A percentile compares a stretch with the other conserved stretches of the same genome.
Evolutionary conservation across 2,888 invertebrate genomes (phyloP).

Genomic region (Nephrotoma appendiculata): DNA sequence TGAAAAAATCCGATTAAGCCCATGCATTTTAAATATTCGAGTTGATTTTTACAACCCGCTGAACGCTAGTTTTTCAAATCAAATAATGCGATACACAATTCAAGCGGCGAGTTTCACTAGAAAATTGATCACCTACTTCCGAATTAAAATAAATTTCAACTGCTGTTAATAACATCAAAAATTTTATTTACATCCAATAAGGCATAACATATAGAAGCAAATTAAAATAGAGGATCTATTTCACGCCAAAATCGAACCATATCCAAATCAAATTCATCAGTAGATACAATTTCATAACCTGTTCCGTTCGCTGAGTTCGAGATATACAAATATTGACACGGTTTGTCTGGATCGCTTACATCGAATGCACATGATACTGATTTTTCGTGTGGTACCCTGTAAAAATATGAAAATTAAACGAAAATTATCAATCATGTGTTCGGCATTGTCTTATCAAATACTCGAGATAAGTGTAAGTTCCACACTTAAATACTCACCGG

Average conservation of each 20-base stretch:
- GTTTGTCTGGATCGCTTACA: neutral
- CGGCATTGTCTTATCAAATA: neutral
- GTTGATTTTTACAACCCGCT: too few relatives aligned
- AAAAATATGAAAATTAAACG: neutral
- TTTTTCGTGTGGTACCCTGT: neutral
- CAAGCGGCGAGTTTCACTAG: too few relatives aligned
- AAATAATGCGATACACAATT: too few relatives aligned
- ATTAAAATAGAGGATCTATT: conserved; percentile 1
- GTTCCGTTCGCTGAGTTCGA: conserved; percentile 13
- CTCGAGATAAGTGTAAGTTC: neutral
- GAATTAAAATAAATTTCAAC: too few relatives aligned
- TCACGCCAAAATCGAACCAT: conserved; percentile 23
- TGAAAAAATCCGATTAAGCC: too few relatives aligned
- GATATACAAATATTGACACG: neutral
- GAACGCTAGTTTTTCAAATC: too few relatives aligned
- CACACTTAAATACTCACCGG: conserved; percentile 25
- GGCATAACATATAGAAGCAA: too few relatives aligned
- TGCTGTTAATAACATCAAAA: too few relatives aligned
- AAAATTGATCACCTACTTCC: too few relatives aligned
- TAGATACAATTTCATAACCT: neutral
- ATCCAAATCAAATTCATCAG: conserved; percentile 8
- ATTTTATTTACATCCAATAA: too few relatives aligned
- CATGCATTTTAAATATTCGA: too few relatives aligned
- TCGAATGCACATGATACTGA: neutral
- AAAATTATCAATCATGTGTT: neutral